Percentiles rank a stretch among this genome's conserved stretches.
Evolutionary conservation across 2,797 vertebrate genomes (phyloP).

Genomic region (Antrozous pallidus): DNA sequence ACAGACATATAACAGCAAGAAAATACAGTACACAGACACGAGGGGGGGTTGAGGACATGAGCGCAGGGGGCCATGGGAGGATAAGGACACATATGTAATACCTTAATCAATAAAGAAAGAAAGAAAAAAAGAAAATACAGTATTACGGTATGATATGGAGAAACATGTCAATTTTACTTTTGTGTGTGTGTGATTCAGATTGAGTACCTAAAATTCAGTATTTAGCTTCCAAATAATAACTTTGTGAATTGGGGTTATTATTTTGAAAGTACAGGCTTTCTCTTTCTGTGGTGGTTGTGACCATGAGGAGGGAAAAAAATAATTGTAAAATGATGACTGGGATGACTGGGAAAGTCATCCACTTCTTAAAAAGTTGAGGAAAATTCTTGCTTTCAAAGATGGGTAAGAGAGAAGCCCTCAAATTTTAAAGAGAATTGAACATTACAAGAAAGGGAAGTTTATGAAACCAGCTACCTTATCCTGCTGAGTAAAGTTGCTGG

Average conservation of each 20-base stretch:
- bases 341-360: constrained; percentile 8
- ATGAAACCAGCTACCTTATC: not conserved
- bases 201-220: not conserved
- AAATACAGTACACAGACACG: not conserved
- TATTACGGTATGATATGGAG: not conserved
- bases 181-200: not conserved
- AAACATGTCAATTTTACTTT: not conserved
- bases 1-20: not conserved
- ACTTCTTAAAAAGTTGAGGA: not conserved
- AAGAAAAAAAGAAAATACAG: not conserved
- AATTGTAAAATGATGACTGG: not conserved
- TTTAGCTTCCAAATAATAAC: not conserved
- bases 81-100: too few relatives aligned
- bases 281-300: not conserved
- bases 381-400: not conserved
- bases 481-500: not conserved
- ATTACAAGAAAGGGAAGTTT: not conserved
- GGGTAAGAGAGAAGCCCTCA: not conserved
- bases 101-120: too few relatives aligned
- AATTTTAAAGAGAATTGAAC: not conserved
- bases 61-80: too few relatives aligned
- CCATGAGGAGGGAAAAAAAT: not conserved
- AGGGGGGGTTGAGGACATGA: too few relatives aligned
- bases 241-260: not conserved
- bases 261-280: not conserved